phyloP scores from a whole-genome alignment of 2,888 invertebrate genomes.

The Smittia sp. region DNA sequence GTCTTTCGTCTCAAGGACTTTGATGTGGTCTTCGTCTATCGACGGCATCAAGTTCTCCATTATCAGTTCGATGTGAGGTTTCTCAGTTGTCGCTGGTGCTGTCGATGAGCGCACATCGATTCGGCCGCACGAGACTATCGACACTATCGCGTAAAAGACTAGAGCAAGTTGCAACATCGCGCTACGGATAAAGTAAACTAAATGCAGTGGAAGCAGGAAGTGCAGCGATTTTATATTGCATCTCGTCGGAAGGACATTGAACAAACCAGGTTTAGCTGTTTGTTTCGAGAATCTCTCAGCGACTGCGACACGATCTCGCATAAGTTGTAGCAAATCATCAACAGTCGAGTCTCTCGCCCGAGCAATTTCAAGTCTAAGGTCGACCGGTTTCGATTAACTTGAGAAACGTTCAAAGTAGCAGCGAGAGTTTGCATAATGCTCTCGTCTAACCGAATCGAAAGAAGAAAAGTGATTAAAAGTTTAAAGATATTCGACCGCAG shows the following conservation, averaged over 20 bases:
- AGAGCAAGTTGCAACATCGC: not conserved
- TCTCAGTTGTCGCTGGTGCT: not conserved
- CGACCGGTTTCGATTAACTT: conserved; percentile 1
- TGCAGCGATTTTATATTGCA: not conserved
- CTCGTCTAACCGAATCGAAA: not conserved
- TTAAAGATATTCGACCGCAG: too few species aligned
- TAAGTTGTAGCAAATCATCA: too few species aligned
- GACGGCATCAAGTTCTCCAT: not conserved
- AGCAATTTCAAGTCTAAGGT: conserved; percentile 3
- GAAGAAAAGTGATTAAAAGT: too few species aligned
- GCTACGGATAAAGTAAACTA: not conserved
- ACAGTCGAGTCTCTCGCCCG: not conserved
- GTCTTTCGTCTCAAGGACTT: not conserved
- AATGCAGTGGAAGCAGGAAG: conserved; percentile 2
- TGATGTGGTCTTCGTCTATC: not conserved
- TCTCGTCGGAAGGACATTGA: too few species aligned
- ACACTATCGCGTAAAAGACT: not conserved
- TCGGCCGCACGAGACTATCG: not conserved
- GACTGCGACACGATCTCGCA: too few species aligned
- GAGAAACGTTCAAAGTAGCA: not conserved
- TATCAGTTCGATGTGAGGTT: not conserved
- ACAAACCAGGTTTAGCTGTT: too few species aligned
- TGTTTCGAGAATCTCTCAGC: too few species aligned
- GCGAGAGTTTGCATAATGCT: not conserved
- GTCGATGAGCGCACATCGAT: not conserved